Evolutionary conservation across 2,797 vertebrate genomes (phyloP).

Genomic region (Orestias chungarensis): DNA sequence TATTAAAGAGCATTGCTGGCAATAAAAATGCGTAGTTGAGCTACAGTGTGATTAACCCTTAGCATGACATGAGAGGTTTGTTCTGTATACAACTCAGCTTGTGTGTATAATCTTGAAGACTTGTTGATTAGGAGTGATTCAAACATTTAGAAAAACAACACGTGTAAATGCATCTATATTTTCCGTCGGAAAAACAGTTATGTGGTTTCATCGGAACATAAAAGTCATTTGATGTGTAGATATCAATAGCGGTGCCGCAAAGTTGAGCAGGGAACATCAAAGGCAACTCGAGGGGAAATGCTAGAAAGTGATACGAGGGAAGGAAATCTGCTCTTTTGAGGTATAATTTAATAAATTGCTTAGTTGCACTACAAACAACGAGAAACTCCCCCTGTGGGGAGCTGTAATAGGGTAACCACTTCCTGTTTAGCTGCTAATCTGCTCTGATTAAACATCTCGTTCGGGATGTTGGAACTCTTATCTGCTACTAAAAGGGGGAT

Average conservation of each 20-base stretch:
- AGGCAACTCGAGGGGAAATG: slow-evolving; percentile 1
- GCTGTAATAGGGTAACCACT: slow-evolving; percentile 26
- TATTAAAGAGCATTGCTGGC: no score
- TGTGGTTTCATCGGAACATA: neutral
- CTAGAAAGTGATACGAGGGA: slow-evolving; percentile 10
- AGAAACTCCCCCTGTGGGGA: slow-evolving; percentile 25
- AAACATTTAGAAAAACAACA: no score
- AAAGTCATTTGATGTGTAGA: neutral
- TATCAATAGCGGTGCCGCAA: no score
- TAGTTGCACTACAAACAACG: slow-evolving; percentile 34
- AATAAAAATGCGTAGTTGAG: no score
- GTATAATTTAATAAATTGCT: slow-evolving; percentile 43
- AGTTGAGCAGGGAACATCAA: neutral
- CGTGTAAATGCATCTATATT: neutral
- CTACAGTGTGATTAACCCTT: no score
- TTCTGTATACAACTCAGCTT: no score
- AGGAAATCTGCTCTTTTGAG: neutral
- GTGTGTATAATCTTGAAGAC: no score
- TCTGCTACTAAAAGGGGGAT: neutral
- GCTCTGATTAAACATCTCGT: slow-evolving; percentile 24
- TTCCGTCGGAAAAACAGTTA: neutral
- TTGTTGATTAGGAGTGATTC: neutral
- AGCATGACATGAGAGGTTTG: no score
- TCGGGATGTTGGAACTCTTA: slow-evolving; percentile 19
- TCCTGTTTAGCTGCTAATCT: slow-evolving; percentile 44